Evolutionary conservation across 1,140 invertebrate genomes (phyloP), one percentile per base, ranked within the genome.

Genomic region (Archivesica marissinica): DNA sequence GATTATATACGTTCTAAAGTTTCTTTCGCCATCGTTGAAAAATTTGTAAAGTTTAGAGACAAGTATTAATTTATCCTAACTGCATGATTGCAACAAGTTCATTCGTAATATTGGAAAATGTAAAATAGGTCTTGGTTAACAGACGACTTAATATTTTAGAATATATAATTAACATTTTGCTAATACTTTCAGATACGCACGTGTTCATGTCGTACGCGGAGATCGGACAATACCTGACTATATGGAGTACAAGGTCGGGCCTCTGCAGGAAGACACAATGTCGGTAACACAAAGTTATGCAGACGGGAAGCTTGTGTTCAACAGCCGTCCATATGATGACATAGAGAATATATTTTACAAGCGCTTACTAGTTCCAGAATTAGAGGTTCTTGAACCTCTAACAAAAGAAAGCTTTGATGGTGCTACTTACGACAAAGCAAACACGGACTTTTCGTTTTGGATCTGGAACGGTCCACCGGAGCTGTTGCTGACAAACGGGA

Each of bases 231-330:
- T 66, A 13, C 90, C 88, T 13, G 80, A 86, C n/a, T 83, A 89
- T 13, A 89, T 88, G 68, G 88, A 91, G 47, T 91, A 91, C 77
- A 52, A 88, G n/a, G 86, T 92, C 0, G 88, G 88, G 11, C 87
- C 88, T 28, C 54, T 91, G 0, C 83, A 85, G 0, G 78, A 86
- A 0, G 82, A 82, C 3, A 74, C 33, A 7, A 78, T 77, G 30
- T 33, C 84, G 11, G 25, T 38, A 6, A 11, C 88, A 38, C 50
- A 85, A 2, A 23, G 56, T 15, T 89, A 59, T 17, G 74, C n/a
- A 7, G 72, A 79, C 17, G 78, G 88, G 11, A 86, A 87, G 72
- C 88, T 90, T 3, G 86, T 86, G 0, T 90, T 87, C 47, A 70
- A 82, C 23, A 74, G 87, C 47, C 66, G 89, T 64, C 87, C 90